Evolutionary conservation across 92 coral and sea anemone genomes (phyloP), one percentile per base, ranked within the genome.

Genomic region (Epizoanthus scotinus): DNA sequence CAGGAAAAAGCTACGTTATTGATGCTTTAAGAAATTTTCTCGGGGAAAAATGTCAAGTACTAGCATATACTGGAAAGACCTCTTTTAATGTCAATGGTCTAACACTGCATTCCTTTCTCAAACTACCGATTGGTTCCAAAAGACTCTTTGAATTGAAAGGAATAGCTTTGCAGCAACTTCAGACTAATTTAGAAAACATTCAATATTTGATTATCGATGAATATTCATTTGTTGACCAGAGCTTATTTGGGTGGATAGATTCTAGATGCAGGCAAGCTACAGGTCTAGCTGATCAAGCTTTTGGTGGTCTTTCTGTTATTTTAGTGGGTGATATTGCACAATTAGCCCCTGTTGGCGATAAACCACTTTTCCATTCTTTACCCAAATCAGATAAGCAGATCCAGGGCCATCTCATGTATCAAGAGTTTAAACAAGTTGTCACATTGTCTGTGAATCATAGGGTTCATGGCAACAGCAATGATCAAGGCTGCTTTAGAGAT

Each of bases 381-480:
- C 89, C 89, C 14, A 81, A 85, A 74, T 24, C 83, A 64, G 86
- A 85, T 25, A 82, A 85, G 59, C 86, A 77, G 47, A 79, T 59
- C 38, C 71, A 84, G 67, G 92, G 89, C 25, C 71, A 63, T 56
- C 74, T 73, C 29, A 85, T 89, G 81, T 89, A 79, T 66, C 63
- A 87, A 65, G 27, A 87, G 79, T 84, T 87, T 42, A 80, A 88
- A 85, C 22, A 80, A 60, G 89, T 83, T 27, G 83, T 88, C 19
- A n/a, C 81, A 64, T 85, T 88, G 58, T 50, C 85, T 70, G 84
- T 75, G 10, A 89, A 89, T 78, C 93, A 89, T 61, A 89, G 93
- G 83, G 93, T 86, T 67, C 40, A 71, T 61, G 90, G 87, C 27
- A 26, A 71, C n/a, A 82, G 61, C 38, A 62, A 47, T 22, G 79